Evolutionary conservation across 1,140 invertebrate species (phyloP).

Genomic region (Nylanderia fulva): DNA sequence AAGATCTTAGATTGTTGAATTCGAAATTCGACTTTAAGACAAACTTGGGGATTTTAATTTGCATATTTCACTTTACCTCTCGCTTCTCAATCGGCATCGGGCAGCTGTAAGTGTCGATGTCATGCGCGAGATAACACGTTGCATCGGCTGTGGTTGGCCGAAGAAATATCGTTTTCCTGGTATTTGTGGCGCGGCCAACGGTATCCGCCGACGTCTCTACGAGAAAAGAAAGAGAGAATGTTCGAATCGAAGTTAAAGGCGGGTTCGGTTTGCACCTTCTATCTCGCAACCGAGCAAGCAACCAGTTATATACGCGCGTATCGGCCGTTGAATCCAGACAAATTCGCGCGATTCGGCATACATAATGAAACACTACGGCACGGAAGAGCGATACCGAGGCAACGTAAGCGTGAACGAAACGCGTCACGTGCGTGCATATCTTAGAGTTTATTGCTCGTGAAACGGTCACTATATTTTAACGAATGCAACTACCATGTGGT

Average conservation of each 20-base stretch:
- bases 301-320: neutral
- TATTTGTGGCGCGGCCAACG: slow-evolving; percentile 51
- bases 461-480: neutral
- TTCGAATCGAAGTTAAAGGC: slow-evolving; percentile 29
- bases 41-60: neutral
- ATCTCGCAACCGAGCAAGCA: slow-evolving; percentile 35
- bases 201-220: slow-evolving; percentile 9
- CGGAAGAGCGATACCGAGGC: neutral
- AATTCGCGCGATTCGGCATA: slow-evolving; percentile 15
- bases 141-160: slow-evolving; percentile 6
- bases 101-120: slow-evolving; percentile 35
- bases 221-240: slow-evolving; percentile 11
- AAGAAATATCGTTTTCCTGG: slow-evolving; percentile 51
- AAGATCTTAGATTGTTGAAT: neutral
- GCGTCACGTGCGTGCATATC: slow-evolving; percentile 15
- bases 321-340: slow-evolving; percentile 29
- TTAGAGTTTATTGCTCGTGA: slow-evolving; percentile 2
- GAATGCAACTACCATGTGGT: neutral
- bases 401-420: slow-evolving; percentile 2
- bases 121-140: slow-evolving; percentile 46
- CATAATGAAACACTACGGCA: slow-evolving; percentile 21
- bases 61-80: too few relatives aligned
- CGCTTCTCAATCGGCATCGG: too few relatives aligned
- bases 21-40: neutral
- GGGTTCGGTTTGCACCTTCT: neutral